Percentiles rank a stretch among this genome's conserved stretches.
These are phyloP conservation scores for Heterohyrax brucei DNA, from an alignment of 2,797 vertebrate species.

Conservation along the genomic window DNA sequence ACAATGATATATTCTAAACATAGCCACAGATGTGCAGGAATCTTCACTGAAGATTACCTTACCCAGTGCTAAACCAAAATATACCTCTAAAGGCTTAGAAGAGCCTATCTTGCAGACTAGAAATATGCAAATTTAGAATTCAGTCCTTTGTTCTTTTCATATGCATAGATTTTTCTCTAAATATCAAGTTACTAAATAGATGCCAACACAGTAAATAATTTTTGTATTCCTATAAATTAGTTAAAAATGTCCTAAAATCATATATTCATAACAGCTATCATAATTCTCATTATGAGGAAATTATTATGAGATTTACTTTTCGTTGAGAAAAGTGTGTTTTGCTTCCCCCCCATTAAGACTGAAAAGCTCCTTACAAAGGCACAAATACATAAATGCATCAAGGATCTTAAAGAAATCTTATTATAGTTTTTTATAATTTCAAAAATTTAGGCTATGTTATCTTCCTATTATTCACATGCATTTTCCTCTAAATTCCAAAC, in stretches of 20 bases:
- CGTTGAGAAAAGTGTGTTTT: not conserved
- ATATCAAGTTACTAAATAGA: not conserved
- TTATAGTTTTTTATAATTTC: conserved; percentile 12
- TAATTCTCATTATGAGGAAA: conserved; percentile 25
- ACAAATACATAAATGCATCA: not conserved
- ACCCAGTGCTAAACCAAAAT: conserved; percentile 3
- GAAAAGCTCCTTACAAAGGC: not conserved
- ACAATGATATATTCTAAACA: conserved; percentile 35
- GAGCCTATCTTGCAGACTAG: not conserved
- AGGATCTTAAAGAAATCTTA: not conserved
- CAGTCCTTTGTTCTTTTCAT: not conserved
- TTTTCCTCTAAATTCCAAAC: not conserved
- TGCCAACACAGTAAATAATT: not conserved
- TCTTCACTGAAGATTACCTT: not conserved
- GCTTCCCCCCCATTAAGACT: not conserved
- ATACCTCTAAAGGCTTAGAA: not conserved
- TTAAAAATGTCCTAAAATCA: not conserved
- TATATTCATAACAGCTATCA: not conserved
- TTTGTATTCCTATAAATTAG: not conserved
- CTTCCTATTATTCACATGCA: not conserved
- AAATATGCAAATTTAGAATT: not conserved
- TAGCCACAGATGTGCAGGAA: not conserved
- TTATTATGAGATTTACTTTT: not conserved
- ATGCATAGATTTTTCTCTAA: not conserved
- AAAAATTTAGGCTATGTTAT: not conserved